Evolutionary conservation across 2,797 vertebrate species (phyloP).

Genomic region (Toxotes lorentzi): DNA sequence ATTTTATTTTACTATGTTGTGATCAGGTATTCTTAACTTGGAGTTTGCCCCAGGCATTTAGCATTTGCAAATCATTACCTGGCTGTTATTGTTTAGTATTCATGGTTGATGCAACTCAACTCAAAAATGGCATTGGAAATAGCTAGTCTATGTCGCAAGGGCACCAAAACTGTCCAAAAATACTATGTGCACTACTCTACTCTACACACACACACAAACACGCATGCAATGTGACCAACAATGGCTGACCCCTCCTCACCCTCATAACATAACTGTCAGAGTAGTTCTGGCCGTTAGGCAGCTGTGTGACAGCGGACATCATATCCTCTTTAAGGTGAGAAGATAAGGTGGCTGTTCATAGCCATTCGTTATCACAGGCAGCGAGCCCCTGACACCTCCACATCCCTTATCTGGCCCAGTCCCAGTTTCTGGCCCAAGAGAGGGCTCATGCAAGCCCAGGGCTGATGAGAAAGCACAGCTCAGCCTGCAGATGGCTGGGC

Average conservation of each 20-base stretch:
- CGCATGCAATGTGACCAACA: constrained; percentile 25
- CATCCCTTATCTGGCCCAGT: constrained; percentile 75
- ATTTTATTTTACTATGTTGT: constrained; percentile 30
- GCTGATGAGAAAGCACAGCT: constrained; percentile 80
- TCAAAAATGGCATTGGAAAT: constrained; percentile 21
- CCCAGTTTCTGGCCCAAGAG: constrained; percentile 51
- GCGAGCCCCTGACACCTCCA: constrained; percentile 67
- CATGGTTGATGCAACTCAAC: constrained; percentile 18
- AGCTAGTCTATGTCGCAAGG: constrained; percentile 3
- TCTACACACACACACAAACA: not conserved
- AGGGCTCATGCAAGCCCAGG: constrained; percentile 45
- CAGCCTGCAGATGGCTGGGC: constrained; percentile 58
- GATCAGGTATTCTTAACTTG: constrained; percentile 60
- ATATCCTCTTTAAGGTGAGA: constrained; percentile 79
- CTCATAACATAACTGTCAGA: constrained; percentile 63
- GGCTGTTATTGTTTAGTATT: constrained; percentile 52
- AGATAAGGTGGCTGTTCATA: constrained; percentile 78
- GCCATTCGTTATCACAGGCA: constrained; percentile 74
- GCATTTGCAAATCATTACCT: constrained; percentile 60
- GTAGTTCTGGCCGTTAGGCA: constrained; percentile 56
- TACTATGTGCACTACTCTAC: not conserved
- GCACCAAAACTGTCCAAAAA: not conserved
- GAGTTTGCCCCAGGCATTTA: constrained; percentile 55
- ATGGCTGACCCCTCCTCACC: constrained; percentile 52
- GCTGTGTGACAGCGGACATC: constrained; percentile 73